These are phyloP conservation scores for Zootermopsis nevadensis DNA, from an alignment of 2,888 invertebrate species.

Conservation along the genomic window DNA sequence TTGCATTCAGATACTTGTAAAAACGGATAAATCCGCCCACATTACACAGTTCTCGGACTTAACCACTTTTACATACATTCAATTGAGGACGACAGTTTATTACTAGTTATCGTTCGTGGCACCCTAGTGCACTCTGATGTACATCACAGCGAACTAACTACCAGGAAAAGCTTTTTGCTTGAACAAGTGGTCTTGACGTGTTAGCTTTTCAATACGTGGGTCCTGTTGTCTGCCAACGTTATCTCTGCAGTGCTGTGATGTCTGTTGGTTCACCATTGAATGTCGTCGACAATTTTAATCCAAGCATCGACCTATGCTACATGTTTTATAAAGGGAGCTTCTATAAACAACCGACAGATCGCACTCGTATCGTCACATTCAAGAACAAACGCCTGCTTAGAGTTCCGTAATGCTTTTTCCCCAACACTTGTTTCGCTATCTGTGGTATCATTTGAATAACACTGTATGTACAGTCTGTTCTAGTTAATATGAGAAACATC, in stretches of 20 bases:
- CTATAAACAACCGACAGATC: constrained; percentile 5
- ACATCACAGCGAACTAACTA: constrained; percentile 27
- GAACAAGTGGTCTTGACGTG: constrained; percentile 33
- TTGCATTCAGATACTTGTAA: background rate
- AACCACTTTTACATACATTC: constrained; percentile 9
- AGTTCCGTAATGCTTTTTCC: background rate
- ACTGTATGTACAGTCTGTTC: background rate
- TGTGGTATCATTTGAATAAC: background rate
- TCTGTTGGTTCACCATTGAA: background rate
- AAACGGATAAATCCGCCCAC: background rate
- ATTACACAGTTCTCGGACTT: background rate
- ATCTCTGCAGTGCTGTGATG: constrained; percentile 5
- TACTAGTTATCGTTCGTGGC: background rate
- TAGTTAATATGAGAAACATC: background rate
- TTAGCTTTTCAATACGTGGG: constrained; percentile 25
- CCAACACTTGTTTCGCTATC: background rate
- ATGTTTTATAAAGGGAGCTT: background rate
- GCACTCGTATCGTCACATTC: background rate
- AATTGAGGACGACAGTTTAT: constrained; percentile 35
- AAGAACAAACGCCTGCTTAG: background rate
- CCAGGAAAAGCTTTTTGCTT: constrained; percentile 41
- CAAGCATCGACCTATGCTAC: background rate
- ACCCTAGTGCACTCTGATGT: background rate
- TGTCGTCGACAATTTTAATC: constrained; percentile 28
- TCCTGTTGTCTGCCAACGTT: constrained; percentile 17